Conservation (phyloP, 2,113 vertebrate genomes). For the Raphicerus campestris region DNA sequence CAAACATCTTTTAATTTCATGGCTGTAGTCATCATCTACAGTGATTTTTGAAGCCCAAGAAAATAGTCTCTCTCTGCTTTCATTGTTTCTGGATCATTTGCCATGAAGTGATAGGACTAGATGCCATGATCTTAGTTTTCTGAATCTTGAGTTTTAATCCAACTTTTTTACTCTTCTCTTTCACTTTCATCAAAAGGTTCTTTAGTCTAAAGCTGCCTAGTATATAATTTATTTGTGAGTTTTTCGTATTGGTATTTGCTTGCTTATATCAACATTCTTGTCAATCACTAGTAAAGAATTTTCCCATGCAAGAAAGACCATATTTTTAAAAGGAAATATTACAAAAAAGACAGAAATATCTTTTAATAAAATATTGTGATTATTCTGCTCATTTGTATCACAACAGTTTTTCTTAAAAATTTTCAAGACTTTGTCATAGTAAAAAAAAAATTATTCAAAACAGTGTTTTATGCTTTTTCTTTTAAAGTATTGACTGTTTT, state of each 20-base stretch:
- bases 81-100: background rate
- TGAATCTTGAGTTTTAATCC: background rate
- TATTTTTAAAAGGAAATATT: slow-evolving; percentile 60
- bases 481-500: slow-evolving; percentile 50
- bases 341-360: slow-evolving; percentile 45
- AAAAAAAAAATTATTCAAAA: slow-evolving; percentile 44
- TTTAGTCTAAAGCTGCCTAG: background rate
- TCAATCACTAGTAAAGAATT: slow-evolving; percentile 58
- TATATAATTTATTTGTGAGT: slow-evolving; percentile 19
- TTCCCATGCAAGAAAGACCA: slow-evolving; percentile 48
- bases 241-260: slow-evolving; percentile 58
- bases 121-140: background rate
- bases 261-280: slow-evolving; percentile 65
- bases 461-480: slow-evolving; percentile 22
- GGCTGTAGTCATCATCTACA: background rate
- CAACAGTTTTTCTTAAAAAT: slow-evolving; percentile 58
- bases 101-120: background rate
- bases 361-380: slow-evolving; percentile 65
- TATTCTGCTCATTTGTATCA: slow-evolving; percentile 64
- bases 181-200: background rate
- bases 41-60: background rate
- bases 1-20: background rate
- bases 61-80: background rate
- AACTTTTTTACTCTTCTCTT: background rate
- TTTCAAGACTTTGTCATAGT: slow-evolving; percentile 26